Base-by-base conservation (phyloP, 2,888 invertebrate genomes). In the Empis stercorea region DNA sequence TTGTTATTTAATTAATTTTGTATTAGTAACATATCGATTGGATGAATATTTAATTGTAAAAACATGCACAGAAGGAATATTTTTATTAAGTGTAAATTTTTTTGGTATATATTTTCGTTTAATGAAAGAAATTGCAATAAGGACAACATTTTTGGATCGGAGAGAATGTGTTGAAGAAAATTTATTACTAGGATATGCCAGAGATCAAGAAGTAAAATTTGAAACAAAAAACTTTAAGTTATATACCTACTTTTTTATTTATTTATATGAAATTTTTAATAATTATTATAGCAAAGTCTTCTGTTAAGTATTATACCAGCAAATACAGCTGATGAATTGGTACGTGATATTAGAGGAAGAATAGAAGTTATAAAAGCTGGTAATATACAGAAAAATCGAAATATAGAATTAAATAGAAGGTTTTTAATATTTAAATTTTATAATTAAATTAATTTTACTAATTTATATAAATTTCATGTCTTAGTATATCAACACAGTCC, bases 41-140 rank as follows among this genome's bases (percentile, higher is more conserved):
- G 61, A 65, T 46, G 53, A 61, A 16, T 60, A 68, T 37, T 67
- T 65, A 54, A 67, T 68, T 45, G 65, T 64, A 51, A 72, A 66
- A 51, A 59, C 66, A 48, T 61, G 76, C 39, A 80, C 84, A 10
- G 91, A 92, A 60, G 69, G 54, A 14, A 62, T 66, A 17, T 66
- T 66, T 43, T 44, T 66, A 44, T 47, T 79, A 14, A 84, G 85
- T 54, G 79, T 87, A 10, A 92, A 91, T 63, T 72, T 81, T 13
- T 74, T 92, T 65, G 93, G 94, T 3, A 71, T 89, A n/a, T 91
- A 87, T 71, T 88, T 88, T 66, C 80, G 89, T 46, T 78, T 87
- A 55, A 81, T 92, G 77, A 87, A 86, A 53, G 93, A 94, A 70
- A 81, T 93, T 41, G 84, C 87, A 15, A 84, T 88, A 52, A 73